Percentiles rank a stretch among this genome's conserved stretches.
Evolutionary conservation across 2,797 vertebrate genomes (phyloP).

Genomic region (Acanthis flammea): DNA sequence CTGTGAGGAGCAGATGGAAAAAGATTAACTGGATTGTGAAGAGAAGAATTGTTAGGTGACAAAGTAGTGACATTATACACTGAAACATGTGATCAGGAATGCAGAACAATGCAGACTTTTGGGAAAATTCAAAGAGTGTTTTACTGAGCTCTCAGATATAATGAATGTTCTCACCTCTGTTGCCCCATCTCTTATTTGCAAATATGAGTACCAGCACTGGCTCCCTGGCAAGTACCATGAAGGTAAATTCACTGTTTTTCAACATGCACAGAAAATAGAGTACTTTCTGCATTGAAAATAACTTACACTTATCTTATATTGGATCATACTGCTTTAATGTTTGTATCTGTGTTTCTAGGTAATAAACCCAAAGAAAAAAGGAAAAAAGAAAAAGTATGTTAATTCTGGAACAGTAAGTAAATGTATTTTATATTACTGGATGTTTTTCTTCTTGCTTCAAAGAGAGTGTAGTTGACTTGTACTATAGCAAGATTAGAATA

Average conservation of each 20-base stretch:
- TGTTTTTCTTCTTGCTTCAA: background rate
- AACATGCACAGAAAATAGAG: background rate
- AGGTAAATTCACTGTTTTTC: background rate
- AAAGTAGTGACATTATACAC: background rate
- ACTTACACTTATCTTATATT: background rate
- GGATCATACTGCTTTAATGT: background rate
- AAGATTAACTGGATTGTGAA: background rate
- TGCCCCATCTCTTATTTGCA: background rate
- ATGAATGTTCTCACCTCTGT: background rate
- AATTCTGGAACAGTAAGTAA: slow-evolving; percentile 96
- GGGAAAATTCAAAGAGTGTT: background rate
- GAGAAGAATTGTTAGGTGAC: background rate
- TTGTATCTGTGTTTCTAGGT: slow-evolving; percentile 80
- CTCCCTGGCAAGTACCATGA: background rate
- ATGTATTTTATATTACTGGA: slow-evolving; percentile 1
- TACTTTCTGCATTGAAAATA: background rate
- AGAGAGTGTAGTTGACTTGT: background rate
- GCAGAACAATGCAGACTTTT: background rate
- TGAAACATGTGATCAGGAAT: background rate
- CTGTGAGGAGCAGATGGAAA: background rate
- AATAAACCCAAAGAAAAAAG: slow-evolving; percentile 96
- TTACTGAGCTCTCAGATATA: background rate
- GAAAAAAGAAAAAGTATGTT: slow-evolving; percentile 95
- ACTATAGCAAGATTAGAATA: background rate
- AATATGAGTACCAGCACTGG: background rate